Evolutionary conservation across 2,888 invertebrate genomes (phyloP), one percentile per base, ranked within the genome.

Genomic region (Congeria kusceri): DNA sequence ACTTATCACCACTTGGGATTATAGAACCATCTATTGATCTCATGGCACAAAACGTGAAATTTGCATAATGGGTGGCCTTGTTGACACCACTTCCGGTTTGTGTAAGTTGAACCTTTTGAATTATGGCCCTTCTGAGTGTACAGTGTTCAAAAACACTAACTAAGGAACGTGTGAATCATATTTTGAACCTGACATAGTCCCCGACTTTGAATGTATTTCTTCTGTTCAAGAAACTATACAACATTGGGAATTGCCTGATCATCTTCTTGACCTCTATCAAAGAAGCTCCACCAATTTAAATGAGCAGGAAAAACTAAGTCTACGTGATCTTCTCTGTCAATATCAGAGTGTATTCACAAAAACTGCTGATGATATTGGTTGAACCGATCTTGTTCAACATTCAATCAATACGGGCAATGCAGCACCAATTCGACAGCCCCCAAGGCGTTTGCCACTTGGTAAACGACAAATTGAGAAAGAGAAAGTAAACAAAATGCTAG

Each of bases 401-500:
- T 39, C 32, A n/a, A 68, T 74, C 11, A 23, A 68, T n/a, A 74
- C 68, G 25, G 67, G 68, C 1, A 18, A 62, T 28, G 68, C 64
- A 11, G 29, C n/a, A 23, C 74, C 63, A 23, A 70, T 77, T 15
- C 71, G 68, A 61, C 72, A 71, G 28, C 80, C 69, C 1, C 53
- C 65, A n/a, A 28, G 80, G 20, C 23, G 77, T 25, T 3, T 59
- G 29, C 83, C 79, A 13, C 20, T 69, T 13, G 76, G 71, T n/a
- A n/a, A 53, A 47, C 46, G 64, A 15, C 11, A 68, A 74, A 47
- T 49, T 72, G 18, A 75, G n/a, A 53, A 74, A 44, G 53, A 44
- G 39, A 64, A 80, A 59, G 65, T 81, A 3, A 58, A 75, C 20
- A 62, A 81, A 0, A 78, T 82, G 79, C 47, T 78, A 3, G 3